Conservation (phyloP, 1,140 invertebrate species). For the Zaprionus nigranus region DNA sequence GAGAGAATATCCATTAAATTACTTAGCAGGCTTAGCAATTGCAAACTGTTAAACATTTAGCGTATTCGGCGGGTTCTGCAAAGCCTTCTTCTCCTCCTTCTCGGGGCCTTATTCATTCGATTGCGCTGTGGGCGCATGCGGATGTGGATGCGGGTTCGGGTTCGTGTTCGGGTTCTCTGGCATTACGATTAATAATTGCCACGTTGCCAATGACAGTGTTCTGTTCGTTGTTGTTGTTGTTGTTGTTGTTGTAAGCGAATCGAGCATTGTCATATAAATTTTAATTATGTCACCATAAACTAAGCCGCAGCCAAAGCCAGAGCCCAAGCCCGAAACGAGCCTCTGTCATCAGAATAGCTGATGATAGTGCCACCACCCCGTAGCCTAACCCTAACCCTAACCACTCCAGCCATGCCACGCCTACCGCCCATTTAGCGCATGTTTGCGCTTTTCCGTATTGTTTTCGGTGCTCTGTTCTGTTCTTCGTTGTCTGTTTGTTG, state of each 20-base stretch:
- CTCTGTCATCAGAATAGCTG: slow-evolving; percentile 39
- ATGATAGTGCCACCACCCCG: slow-evolving; percentile 11
- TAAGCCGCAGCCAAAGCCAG: slow-evolving; percentile 47
- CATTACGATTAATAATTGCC: slow-evolving; percentile 39
- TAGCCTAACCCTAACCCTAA: background rate
- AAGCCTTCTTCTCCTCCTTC: background rate
- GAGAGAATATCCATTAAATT: slow-evolving; percentile 9
- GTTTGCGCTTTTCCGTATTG: slow-evolving; percentile 43
- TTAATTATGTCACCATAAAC: slow-evolving; percentile 78
- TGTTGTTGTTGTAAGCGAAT: slow-evolving; percentile 17
- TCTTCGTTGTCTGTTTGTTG: slow-evolving; percentile 3
- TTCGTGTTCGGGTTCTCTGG: background rate
- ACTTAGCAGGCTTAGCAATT: slow-evolving; percentile 3
- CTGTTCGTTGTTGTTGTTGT: background rate
- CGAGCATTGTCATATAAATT: slow-evolving; percentile 67
- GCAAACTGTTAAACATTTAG: slow-evolving; percentile 13
- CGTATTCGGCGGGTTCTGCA: background rate
- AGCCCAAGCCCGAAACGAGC: slow-evolving; percentile 11
- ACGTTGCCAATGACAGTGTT: slow-evolving; percentile 25
- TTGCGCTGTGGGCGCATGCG: background rate
- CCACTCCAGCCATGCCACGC: background rate
- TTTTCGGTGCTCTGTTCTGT: background rate
- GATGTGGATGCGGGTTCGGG: slow-evolving; percentile 34
- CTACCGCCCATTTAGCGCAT: slow-evolving; percentile 29
- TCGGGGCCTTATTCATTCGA: background rate